Conservation (phyloP, 2,797 vertebrate genomes). For the Sebastes steindachneri region DNA sequence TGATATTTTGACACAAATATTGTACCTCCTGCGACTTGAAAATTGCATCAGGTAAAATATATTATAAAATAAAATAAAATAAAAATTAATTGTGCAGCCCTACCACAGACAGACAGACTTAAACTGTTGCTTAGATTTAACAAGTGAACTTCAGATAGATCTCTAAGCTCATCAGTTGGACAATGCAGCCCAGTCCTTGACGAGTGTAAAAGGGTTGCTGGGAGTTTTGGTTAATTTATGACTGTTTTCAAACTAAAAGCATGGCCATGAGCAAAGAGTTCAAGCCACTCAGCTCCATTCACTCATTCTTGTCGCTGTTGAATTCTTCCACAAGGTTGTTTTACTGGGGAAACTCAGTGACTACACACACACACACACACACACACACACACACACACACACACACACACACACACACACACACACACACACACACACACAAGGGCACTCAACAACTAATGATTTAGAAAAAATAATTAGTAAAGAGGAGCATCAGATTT, state of each 20-base stretch:
- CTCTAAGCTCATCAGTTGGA: not conserved
- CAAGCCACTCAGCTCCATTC: slow-evolving; percentile 11
- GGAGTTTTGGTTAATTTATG: not conserved
- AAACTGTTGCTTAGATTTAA: not conserved
- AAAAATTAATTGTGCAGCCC: too few species aligned
- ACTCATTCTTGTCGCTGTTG: not conserved
- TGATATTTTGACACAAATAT: too few species aligned
- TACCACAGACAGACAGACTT: not conserved
- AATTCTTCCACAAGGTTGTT: not conserved
- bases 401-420: too few species aligned
- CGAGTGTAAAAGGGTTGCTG: not conserved
- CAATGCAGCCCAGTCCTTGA: not conserved
- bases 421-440: too few species aligned
- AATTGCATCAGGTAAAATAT: too few species aligned
- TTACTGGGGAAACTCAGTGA: not conserved
- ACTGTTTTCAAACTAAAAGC: slow-evolving; percentile 10
- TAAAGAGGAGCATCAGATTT: not conserved
- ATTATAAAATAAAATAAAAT: too few species aligned
- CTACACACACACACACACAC: too few species aligned
- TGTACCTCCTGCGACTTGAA: too few species aligned
- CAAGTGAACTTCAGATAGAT: not conserved
- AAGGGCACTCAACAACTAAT: not conserved
- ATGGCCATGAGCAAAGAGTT: not conserved
- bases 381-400: too few species aligned
- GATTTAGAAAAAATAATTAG: not conserved